Evolutionary conservation across 1,140 invertebrate species (phyloP), one percentile per base, ranked within the genome.

Genomic region (Drosophila suzukii): DNA sequence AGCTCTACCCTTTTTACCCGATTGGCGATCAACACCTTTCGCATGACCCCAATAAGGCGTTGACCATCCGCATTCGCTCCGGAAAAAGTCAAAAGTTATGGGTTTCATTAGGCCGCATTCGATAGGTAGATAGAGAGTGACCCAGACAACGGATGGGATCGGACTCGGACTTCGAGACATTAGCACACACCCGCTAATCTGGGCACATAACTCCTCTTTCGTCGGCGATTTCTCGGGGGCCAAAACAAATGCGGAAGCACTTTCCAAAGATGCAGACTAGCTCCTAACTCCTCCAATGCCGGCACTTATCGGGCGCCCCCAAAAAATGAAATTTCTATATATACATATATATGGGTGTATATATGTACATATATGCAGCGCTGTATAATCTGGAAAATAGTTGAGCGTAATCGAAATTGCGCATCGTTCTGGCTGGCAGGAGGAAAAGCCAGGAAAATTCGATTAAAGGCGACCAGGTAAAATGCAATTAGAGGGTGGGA

Each of bases 401-500:
- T 53, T 53, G n/a, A 77, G 53, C 72, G 59, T 91, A 91, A 91
- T 91, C 90, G 90, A 91, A 91, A 91, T 86, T 91, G 90, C 61
- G 71, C 83, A 91, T 90, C 90, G 81, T 81, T 82, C 71, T 66
- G 67, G 57, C 12, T 32, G 46, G 17, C n/a, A 30, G 32, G 12
- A 20, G 20, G 12, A 60, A 46, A 65, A 30, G 32, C n/a, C 30
- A 4, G 77, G 60, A 88, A 81, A 83, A 88, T 86, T 86, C 82
- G 82, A 86, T 86, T 88, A 86, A 86, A 86, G 65, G 67, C 67
- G 44, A 47, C 36, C 51, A 38, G 20, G 34, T 72, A 66, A 81
- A 91, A 91, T 84, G 79, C 90, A 91, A 91, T 91, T 91, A 91
- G 90, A 91, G 90, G 90, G 90, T 91, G 90, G 82, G 82, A 91